Evolutionary conservation across 2,797 vertebrate genomes (phyloP).

Genomic region (Molossus molossus): DNA sequence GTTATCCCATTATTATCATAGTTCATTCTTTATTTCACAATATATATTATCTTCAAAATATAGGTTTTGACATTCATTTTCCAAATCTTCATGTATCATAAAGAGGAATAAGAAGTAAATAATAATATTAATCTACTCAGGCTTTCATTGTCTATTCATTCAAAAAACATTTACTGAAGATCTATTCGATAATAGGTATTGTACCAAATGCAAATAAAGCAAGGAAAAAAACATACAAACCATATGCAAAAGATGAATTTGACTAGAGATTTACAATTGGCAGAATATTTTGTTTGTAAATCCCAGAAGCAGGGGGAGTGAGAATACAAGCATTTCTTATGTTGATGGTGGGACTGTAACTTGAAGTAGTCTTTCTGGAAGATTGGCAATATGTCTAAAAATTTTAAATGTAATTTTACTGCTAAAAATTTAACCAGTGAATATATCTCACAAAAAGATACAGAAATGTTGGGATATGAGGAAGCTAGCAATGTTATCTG

Average conservation of each 20-base stretch:
- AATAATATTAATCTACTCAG: neutral
- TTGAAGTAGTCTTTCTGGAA: conserved; percentile 40
- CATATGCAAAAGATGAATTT: neutral
- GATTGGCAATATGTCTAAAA: neutral
- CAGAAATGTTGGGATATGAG: neutral
- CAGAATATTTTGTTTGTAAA: conserved; percentile 8
- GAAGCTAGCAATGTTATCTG: neutral
- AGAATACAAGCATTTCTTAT: neutral
- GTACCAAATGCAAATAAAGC: neutral
- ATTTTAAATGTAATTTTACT: neutral
- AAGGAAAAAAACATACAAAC: neutral
- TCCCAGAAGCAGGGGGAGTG: neutral
- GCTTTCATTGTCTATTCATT: neutral
- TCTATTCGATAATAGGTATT: neutral
- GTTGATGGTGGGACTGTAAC: neutral
- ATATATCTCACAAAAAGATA: neutral
- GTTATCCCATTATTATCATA: neutral
- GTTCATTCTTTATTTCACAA: neutral
- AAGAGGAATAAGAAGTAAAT: neutral
- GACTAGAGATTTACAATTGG: neutral
- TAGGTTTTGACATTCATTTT: neutral
- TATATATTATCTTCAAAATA: neutral
- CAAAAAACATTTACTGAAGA: neutral
- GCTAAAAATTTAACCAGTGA: conserved; percentile 16
- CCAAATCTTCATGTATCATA: neutral